phyloP scores from a whole-genome alignment of 2,888 invertebrate genomes.

The Agonopterix heracliana region DNA sequence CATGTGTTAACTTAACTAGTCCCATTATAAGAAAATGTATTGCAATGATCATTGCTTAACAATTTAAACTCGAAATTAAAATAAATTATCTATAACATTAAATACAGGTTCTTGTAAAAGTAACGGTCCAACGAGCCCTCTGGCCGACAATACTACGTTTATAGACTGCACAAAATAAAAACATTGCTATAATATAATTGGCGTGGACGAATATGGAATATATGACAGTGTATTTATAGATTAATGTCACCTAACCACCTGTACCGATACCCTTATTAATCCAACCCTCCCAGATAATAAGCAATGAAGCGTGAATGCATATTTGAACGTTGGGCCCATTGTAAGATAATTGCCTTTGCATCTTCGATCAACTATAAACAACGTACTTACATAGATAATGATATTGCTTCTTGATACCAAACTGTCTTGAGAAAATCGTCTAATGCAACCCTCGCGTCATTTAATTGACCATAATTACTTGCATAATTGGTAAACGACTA shows the following conservation, averaged over 20 bases:
- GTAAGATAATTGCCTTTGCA: slow-evolving; percentile 6
- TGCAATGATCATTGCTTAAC: too few species aligned
- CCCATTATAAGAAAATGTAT: too few species aligned
- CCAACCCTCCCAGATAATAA: neutral
- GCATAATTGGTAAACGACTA: too few species aligned
- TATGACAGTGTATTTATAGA: slow-evolving; percentile 8
- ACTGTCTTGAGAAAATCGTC: neutral
- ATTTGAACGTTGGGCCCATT: slow-evolving; percentile 6
- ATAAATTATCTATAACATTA: too few species aligned
- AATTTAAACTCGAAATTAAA: too few species aligned
- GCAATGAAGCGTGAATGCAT: slow-evolving; percentile 1
- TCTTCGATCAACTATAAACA: too few species aligned
- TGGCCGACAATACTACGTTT: too few species aligned
- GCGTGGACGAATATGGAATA: slow-evolving; percentile 7
- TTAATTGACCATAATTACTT: slow-evolving; percentile 1
- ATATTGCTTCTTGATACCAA: slow-evolving; percentile 2
- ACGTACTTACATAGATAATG: slow-evolving; percentile 4
- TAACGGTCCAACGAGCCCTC: too few species aligned
- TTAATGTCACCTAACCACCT: slow-evolving; percentile 11
- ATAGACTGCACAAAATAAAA: too few species aligned
- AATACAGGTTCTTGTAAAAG: too few species aligned
- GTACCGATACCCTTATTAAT: slow-evolving; percentile 1
- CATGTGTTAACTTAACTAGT: too few species aligned
- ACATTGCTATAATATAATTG: slow-evolving; percentile 2
- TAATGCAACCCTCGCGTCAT: neutral